Evolutionary conservation across 1,140 invertebrate species (phyloP).

Genomic region (Luehdorfia chinensis): DNA sequence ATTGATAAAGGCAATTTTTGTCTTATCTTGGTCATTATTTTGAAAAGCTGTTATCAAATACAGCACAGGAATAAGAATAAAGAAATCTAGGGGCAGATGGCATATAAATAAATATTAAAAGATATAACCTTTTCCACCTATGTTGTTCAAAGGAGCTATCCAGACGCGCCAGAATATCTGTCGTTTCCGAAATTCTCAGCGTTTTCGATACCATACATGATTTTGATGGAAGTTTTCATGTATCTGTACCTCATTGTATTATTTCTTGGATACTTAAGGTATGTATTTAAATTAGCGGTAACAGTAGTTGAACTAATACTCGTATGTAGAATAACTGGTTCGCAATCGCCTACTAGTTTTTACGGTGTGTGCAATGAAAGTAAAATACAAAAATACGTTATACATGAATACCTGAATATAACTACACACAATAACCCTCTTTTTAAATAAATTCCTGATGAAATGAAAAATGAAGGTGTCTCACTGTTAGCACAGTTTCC

Average conservation of each 20-base stretch:
- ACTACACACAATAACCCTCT: too few relatives aligned
- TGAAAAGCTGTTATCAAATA: too few relatives aligned
- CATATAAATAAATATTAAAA: too few relatives aligned
- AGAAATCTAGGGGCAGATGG: too few relatives aligned
- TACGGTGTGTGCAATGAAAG: background rate
- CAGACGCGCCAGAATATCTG: constrained; percentile 46
- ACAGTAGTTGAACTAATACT: background rate
- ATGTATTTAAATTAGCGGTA: constrained; percentile 1
- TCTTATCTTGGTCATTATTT: too few relatives aligned
- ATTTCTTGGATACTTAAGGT: constrained; percentile 55
- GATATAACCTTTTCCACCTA: too few relatives aligned
- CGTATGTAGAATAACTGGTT: background rate
- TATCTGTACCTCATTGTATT: constrained; percentile 34
- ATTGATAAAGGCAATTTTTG: too few relatives aligned
- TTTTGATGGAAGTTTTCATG: constrained; percentile 28
- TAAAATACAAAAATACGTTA: too few relatives aligned
- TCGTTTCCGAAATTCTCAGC: constrained; percentile 55
- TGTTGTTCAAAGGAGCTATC: constrained; percentile 49
- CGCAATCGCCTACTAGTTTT: background rate
- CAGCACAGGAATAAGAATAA: too few relatives aligned
- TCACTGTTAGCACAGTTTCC: too few relatives aligned
- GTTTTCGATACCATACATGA: constrained; percentile 47
- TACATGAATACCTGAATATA: too few relatives aligned
- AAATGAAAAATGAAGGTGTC: background rate
- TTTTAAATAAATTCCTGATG: background rate